Evolutionary conservation across 2,113 vertebrate species (phyloP), one percentile per base, ranked within the genome.

Genomic region (Strix aluco): DNA sequence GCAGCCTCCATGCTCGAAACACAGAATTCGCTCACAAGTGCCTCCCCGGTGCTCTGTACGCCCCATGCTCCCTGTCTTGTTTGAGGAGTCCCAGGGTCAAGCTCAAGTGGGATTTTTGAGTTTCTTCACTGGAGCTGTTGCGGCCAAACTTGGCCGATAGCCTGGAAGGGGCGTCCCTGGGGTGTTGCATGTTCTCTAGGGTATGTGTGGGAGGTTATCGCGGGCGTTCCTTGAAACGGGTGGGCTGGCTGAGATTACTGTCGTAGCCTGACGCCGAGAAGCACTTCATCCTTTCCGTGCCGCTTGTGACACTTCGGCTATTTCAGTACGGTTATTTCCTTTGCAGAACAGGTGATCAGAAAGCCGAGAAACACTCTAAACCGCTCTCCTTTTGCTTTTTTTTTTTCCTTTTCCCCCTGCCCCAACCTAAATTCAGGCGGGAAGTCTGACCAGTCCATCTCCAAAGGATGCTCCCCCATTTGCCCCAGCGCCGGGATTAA

Each of bases 401-500:
- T n/a, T 75, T 42, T 27, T n/a, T 25, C 17, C 42, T 30, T 55
- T 46, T 26, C 6, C 27, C 23, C 38, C 30, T 3, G 2, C 63
- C 54, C 47, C 14, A 7, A 57, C 58, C 58, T 13, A 5, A 25
- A 46, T 58, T 15, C 87, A 97, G 96, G 96, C 0, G 4, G 96
- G 71, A 97, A 90, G 49, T 95, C 94, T 5, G 96, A 96, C 74
- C 96, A 97, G 87, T 97, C 96, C 87, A 97, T 97, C 93, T 96
- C 96, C 2, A 97, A 97, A 91, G 96, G 96, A 30, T 97, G 96
- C 90, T 90, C 96, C 15, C 96, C 96, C 62, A 93, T 97, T 75
- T 96, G 96, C 55, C 96, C 96, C 92, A 94, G 92, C 1, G 96
- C 96, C 0, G 96, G 96, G 4, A 94, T 97, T 58, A 97, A 97